These are phyloP conservation scores for Macaca fascicularis DNA, from an alignment of 2,113 vertebrate genomes.

Conservation along the genomic window T2T-MFA8v1.1 NC_088379.1:152246501-152247000, in stretches of 20 bases:
- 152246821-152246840: not conserved
- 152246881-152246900: not conserved
- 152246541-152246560: not conserved
- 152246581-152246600: not conserved
- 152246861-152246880: not conserved
- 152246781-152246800: not conserved
- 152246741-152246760: not conserved
- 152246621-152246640: not conserved
- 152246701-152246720: not conserved
- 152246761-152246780: not conserved
- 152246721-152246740: not conserved
- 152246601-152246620: not conserved
- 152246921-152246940: not conserved
- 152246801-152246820: not conserved
- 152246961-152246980: not conserved
- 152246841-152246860: not conserved
- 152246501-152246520: too few species aligned
- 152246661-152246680: not conserved
- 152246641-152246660: not conserved
- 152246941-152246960: not conserved
- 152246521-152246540: accelerated
- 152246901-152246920: not conserved
- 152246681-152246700: not conserved
- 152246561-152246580: not conserved
- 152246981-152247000: not conserved